Percentiles rank a stretch among this genome's conserved stretches.
Evolutionary conservation across 2,113 vertebrate genomes (phyloP).

Genomic region (Limnothrissa miodon): DNA sequence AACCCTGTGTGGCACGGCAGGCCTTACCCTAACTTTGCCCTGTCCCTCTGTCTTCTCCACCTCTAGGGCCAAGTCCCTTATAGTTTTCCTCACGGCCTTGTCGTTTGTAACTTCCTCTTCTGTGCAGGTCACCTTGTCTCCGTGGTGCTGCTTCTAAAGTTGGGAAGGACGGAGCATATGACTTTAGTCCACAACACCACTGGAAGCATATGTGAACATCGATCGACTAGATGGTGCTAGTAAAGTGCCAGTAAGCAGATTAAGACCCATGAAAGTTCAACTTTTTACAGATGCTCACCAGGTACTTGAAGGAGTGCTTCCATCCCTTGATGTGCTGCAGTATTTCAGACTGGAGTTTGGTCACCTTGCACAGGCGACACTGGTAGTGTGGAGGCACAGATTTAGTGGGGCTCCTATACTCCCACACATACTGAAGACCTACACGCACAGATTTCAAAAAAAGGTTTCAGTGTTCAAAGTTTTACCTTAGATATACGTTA

Average conservation of each 20-base stretch:
- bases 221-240: too few species aligned
- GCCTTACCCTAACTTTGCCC: constrained; percentile 68
- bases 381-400: constrained; percentile 73
- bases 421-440: constrained; percentile 78
- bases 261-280: too few species aligned
- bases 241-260: too few species aligned
- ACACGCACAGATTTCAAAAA: constrained; percentile 36
- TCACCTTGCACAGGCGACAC: constrained; percentile 73
- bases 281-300: constrained; percentile 58
- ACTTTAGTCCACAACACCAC: neutral
- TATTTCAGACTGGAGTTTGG: constrained; percentile 69
- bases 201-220: too few species aligned
- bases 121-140: constrained; percentile 55
- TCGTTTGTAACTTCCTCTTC: constrained; percentile 64
- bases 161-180: neutral
- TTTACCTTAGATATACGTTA: too few species aligned
- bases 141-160: constrained; percentile 62
- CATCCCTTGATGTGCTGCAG: constrained; percentile 70
- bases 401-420: constrained; percentile 75
- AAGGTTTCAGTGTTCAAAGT: too few species aligned
- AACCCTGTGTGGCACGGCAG: too few species aligned
- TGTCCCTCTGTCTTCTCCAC: constrained; percentile 65
- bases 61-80: constrained; percentile 61
- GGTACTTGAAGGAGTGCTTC: constrained; percentile 72
- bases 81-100: constrained; percentile 54